phyloP scores from a whole-genome alignment of 1,140 invertebrate genomes.

The honey bee (Apis mellifera) region DNA sequence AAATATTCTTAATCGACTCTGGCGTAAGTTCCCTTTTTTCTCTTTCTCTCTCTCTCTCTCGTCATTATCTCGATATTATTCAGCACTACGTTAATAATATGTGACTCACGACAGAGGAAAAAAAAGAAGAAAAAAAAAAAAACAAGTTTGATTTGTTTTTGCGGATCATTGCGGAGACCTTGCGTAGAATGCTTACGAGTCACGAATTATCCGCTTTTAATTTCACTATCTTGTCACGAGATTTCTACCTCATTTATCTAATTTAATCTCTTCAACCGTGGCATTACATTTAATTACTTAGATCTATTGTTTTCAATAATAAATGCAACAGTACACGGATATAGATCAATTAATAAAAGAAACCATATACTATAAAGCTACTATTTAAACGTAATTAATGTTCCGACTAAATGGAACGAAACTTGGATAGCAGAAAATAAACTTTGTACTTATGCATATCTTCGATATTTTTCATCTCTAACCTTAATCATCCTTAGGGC shows the following conservation, averaged over 20 bases:
- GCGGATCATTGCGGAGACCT: conserved; percentile 15
- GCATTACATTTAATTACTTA: too few species aligned
- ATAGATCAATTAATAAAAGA: too few species aligned
- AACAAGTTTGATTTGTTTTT: conserved; percentile 8
- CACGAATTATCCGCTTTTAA: conserved; percentile 26
- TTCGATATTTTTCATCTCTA: too few species aligned
- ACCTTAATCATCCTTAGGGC: too few species aligned
- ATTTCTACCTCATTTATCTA: conserved; percentile 8
- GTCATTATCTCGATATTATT: conserved; percentile 31
- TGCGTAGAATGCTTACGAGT: conserved; percentile 18
- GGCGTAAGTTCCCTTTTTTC: neutral
- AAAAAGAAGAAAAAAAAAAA: conserved; percentile 21
- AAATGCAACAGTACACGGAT: too few species aligned
- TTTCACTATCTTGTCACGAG: conserved; percentile 13
- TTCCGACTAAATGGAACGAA: too few species aligned
- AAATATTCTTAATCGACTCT: conserved; percentile 10
- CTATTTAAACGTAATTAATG: too few species aligned
- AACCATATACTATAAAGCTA: too few species aligned
- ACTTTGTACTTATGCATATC: too few species aligned
- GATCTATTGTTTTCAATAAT: too few species aligned
- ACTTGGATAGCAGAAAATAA: too few species aligned
- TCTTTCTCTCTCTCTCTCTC: too few species aligned
- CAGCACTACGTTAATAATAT: conserved; percentile 26
- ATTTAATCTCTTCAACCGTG: neutral
- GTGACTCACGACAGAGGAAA: conserved; percentile 27